Evolutionary conservation across 2,888 invertebrate genomes (phyloP), one percentile per base, ranked within the genome.

Genomic region (Ptychoptera albimana): DNA sequence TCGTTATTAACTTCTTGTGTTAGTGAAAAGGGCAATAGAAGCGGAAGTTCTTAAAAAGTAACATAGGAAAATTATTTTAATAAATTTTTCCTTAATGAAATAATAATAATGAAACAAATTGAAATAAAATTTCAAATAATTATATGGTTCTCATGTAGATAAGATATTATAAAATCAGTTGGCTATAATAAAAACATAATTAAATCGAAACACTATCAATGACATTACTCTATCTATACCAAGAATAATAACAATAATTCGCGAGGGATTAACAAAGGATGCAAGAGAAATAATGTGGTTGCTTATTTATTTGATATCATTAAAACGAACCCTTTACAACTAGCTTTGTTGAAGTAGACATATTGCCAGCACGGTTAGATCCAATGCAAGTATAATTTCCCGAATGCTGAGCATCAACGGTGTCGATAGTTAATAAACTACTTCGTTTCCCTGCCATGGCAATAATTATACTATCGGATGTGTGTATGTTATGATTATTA

Each of bases 311-410:
- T 23, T 23, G 4, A 23, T 23, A 23, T 23, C 23, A 23, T n/a
- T n/a, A 45, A 16, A 49, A 60, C 62, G 54, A 61, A 64, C 64
- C 64, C 61, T 60, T 61, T 36, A 64, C 57, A 47, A 58, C 59
- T 43, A 64, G 54, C 46, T 48, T 51, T 49, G 60, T 59, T 29
- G 58, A 57, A 40, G 58, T 57, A 48, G 62, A 61, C 43, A 69
- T 61, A 48, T 61, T 60, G 53, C 75, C 77, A 46, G 74, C 77
- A 49, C 64, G 65, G 66, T 77, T 77, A 53, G 68, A 68, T 37
- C 80, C 83, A 49, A 73, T 67, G 60, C 86, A 85, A 46, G 79
- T 77, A 59, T 83, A 86, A 56, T 75, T 74, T 48, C 84, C 84
- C 53, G 77, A 76, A 61, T 84, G 79, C 49, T 63, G 66, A 63